Percentiles rank a stretch among this genome's conserved stretches.
Evolutionary conservation across 53 echinoderm and acorn worm genomes (phyloP).

Genomic region (Astropecten irregularis): DNA sequence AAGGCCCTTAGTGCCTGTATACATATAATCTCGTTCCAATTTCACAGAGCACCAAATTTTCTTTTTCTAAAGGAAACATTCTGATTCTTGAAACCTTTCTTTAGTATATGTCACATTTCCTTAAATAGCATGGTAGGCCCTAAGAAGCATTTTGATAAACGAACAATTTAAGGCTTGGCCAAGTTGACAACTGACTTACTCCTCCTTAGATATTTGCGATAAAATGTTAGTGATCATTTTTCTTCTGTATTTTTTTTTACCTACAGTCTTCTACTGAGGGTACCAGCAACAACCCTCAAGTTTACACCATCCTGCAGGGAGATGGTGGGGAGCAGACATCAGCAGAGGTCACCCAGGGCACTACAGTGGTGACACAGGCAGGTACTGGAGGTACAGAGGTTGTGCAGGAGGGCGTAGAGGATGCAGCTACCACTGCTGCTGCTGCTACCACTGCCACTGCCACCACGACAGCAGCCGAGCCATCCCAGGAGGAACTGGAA

Average conservation of each 20-base stretch:
- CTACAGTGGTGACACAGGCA: slow-evolving; percentile 33
- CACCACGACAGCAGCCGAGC: background rate
- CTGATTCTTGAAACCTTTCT: background rate
- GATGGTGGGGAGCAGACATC: slow-evolving; percentile 57
- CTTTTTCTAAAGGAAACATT: background rate
- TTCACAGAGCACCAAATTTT: background rate
- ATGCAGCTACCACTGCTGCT: slow-evolving; percentile 3
- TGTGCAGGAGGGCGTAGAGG: slow-evolving; percentile 27
- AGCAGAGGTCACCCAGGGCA: slow-evolving; percentile 17
- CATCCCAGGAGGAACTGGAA: slow-evolving; percentile 29
- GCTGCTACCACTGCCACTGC: background rate
- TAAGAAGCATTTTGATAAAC: no score
- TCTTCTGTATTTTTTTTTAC: no score
- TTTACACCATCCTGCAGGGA: slow-evolving; percentile 93
- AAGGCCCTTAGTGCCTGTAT: no score
- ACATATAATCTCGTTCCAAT: background rate
- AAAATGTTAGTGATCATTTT: no score
- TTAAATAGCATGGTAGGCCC: no score
- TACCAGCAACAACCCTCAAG: slow-evolving; percentile 67
- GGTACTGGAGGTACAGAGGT: slow-evolving; percentile 19
- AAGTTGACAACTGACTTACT: no score
- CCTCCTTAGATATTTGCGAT: no score
- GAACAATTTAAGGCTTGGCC: no score
- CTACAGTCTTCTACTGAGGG: slow-evolving; percentile 54
- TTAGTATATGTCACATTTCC: background rate